Evolutionary conservation across 2,797 vertebrate genomes (phyloP), one percentile per base, ranked within the genome.

Genomic region (Harpagifer antarcticus): DNA sequence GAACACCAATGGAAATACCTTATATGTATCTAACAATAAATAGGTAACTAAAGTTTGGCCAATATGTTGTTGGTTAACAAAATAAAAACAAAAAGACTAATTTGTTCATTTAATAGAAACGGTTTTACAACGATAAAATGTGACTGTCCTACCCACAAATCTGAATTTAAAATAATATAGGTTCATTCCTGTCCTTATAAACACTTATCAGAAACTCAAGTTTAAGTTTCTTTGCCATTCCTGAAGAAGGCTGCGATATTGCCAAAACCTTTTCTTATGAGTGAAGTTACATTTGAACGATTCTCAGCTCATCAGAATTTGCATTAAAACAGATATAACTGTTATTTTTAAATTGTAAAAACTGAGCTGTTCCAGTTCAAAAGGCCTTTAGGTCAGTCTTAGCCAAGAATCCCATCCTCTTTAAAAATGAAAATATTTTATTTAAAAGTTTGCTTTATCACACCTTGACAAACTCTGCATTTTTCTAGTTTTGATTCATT

Each of bases 371-470:
- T 59, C 42, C 9, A 59, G 3, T 52, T 65, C n/a, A 20, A 37
- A 5, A 1, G 13, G 19, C 9, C 43, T 58, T 31, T 0, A 44
- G 9, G 9, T 16, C 17, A 64, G n/a, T 23, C 20, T 16, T 23
- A 45, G 19, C 20, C 42, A 23, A 27, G 58, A 60, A 15, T 42
- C 19, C 48, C 31, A 23, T 31, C n/a, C 44, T 5, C 13, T 47
- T 9, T 57, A 12, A 57, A 57, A 49, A 61, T 45, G 27, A 44
- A 59, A 43, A 43, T 42, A 19, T 50, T 17, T 43, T 17, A 43
- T 53, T 65, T 53, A 53, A 53, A 70, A 60, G 7, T 43, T 31
- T 50, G 16, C 16, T 12, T 61, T 52, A 60, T 33, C 49, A 54
- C 49, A 62, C 42, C 15, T 19, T 27, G 11, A 20, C 14, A 43